Conservation (phyloP, 2,113 vertebrate species). For the Periophthalmus modestus region DNA sequence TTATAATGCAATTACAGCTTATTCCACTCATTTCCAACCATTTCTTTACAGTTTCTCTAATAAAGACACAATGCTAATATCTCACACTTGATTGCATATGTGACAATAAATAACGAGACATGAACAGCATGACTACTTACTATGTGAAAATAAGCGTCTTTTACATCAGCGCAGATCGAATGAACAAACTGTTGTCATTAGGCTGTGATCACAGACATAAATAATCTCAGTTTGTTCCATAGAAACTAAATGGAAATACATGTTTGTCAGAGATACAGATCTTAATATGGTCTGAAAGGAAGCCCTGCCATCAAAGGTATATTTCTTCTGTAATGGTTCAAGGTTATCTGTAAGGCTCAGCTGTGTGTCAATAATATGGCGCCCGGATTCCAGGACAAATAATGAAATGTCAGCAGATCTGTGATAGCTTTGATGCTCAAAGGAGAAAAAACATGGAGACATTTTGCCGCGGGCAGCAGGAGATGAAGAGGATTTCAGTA, state of each 20-base stretch:
- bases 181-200: constrained; percentile 66
- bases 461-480: constrained; percentile 16
- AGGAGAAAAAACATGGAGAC: constrained; percentile 45
- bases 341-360: constrained; percentile 42
- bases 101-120: constrained; percentile 25
- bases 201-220: constrained; percentile 49
- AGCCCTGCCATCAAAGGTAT: constrained; percentile 14
- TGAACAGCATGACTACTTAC: constrained; percentile 34
- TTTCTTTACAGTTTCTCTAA: background rate
- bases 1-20: background rate
- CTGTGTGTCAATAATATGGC: constrained; percentile 34
- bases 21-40: background rate
- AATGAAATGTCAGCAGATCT: constrained; percentile 58
- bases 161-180: constrained; percentile 54
- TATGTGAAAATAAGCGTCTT: constrained; percentile 35
- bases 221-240: constrained; percentile 53
- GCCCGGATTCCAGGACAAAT: constrained; percentile 33
- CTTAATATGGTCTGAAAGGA: constrained; percentile 19
- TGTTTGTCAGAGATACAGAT: constrained; percentile 37
- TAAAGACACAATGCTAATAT: too few relatives aligned
- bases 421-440: constrained; percentile 44
- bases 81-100: constrained; percentile 1
- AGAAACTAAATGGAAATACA: constrained; percentile 43
- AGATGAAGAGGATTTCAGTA: constrained; percentile 27
- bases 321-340: constrained; percentile 19